Evolutionary conservation across 2,113 vertebrate genomes (phyloP), one percentile per base, ranked within the genome.

Genomic region (Oophaga pumilio): DNA sequence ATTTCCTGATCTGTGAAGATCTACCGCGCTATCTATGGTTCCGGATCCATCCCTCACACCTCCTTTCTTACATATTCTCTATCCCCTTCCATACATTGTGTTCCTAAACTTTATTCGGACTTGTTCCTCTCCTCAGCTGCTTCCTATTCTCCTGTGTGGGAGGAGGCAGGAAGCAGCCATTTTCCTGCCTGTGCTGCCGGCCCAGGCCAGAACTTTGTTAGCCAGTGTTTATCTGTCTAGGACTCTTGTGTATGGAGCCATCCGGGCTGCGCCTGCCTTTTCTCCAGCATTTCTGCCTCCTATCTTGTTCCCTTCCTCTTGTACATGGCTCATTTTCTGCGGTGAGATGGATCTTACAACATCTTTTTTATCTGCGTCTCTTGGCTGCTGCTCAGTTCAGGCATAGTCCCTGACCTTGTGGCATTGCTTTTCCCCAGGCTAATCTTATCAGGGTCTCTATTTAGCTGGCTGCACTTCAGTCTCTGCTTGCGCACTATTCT

Each of bases 131-230:
- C n/a, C 13, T 33, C 13, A 24, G 66, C 18, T 66, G 28, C 68
- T 74, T 80, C 78, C 78, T 87, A 49, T 82, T 43, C 56, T 82
- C 52, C 81, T 73, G 33, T 71, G 66, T 53, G 76, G 85, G 89
- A 89, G 91, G 91, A 91, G 93, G 88, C 92, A 91, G 91, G 95
- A 94, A 97, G 96, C 96, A 97, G 97, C 96, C 96, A 97, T 97
- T 97, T 97, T 97, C 86, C 78, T 97, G 93, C 91, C 92, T 90
- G 88, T 90, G 91, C 90, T 91, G 89, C 90, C 92, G 89, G 87
- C 91, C 91, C 91, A 91, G 91, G 85, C 85, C 85, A 64, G 33
- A 26, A 66, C 77, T 59, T 80, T 80, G 76, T 71, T 59, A 4
- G 18, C 33, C 15, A 3, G 14, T 52, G 15, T 52, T 28, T 56